Evolutionary conservation across 1,140 invertebrate species (phyloP).

Genomic region (Tenebrio molitor): DNA sequence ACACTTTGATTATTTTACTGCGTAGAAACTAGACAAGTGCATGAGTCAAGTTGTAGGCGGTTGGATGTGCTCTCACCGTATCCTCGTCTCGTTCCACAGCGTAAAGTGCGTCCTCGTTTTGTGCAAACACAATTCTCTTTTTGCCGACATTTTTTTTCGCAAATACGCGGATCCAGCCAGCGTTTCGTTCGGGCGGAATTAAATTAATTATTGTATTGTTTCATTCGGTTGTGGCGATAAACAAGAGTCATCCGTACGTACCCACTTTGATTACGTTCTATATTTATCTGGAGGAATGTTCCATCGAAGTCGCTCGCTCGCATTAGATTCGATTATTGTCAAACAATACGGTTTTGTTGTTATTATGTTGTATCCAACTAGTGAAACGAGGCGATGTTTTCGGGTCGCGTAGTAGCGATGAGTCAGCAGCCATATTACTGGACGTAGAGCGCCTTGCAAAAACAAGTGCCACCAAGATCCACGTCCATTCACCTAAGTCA

Average conservation of each 20-base stretch:
- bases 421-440: conserved; percentile 53
- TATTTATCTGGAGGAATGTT: conserved; percentile 36
- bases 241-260: conserved; percentile 2
- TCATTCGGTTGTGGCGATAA: background rate
- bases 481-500: conserved; percentile 49
- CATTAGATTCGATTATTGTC: conserved; percentile 27
- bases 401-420: conserved; percentile 52
- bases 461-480: conserved; percentile 48
- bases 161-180: background rate
- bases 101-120: background rate
- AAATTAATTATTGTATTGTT: conserved; percentile 5
- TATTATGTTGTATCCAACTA: background rate
- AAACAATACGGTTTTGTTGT: conserved; percentile 34
- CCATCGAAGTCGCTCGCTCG: background rate
- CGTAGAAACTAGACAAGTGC: conserved; percentile 10
- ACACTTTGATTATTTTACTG: conserved; percentile 16
- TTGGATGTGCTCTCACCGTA: conserved; percentile 3
- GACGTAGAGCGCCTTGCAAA: conserved; percentile 42
- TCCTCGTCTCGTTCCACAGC: background rate
- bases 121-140: background rate
- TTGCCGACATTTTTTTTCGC: background rate
- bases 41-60: conserved; percentile 6
- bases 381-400: conserved; percentile 49
- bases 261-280: conserved; percentile 4
- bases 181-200: background rate